Conservation (phyloP, 2,113 vertebrate species). For the Hemiscyllium ocellatum region DNA sequence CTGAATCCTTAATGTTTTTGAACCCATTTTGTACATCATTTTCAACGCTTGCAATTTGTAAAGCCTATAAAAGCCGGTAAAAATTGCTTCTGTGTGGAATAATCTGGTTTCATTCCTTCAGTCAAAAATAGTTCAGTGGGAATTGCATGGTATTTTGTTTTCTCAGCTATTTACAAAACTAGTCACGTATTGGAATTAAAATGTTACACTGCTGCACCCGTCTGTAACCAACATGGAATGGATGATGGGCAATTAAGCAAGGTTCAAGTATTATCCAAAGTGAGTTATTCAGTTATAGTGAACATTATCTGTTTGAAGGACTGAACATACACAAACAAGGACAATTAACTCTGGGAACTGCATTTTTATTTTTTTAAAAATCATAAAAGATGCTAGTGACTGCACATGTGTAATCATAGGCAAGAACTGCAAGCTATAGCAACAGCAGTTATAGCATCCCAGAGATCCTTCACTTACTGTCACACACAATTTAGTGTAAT, state of each 20-base stretch:
- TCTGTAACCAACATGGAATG: conserved; percentile 22
- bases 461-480: neutral
- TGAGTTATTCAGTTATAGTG: conserved; percentile 30
- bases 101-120: conserved; percentile 9
- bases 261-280: conserved; percentile 37
- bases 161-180: conserved; percentile 5
- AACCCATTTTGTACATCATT: neutral
- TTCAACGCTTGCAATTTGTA: conserved; percentile 21
- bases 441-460: neutral
- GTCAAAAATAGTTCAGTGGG: conserved; percentile 3
- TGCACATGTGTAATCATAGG: neutral
- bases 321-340: conserved; percentile 31
- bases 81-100: conserved; percentile 8
- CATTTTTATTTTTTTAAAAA: neutral
- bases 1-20: conserved; percentile 1
- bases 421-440: neutral
- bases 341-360: conserved; percentile 30
- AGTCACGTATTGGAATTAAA: conserved; percentile 29
- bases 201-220: conserved; percentile 32
- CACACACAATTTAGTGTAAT: neutral
- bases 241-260: conserved; percentile 28
- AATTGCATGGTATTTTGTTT: conserved; percentile 2
- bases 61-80: neutral
- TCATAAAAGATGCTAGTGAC: neutral
- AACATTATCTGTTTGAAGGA: conserved; percentile 28